These are phyloP conservation scores for Crioceris asparagi DNA, from an alignment of 2,888 invertebrate species.

Conservation along the genomic window DNA sequence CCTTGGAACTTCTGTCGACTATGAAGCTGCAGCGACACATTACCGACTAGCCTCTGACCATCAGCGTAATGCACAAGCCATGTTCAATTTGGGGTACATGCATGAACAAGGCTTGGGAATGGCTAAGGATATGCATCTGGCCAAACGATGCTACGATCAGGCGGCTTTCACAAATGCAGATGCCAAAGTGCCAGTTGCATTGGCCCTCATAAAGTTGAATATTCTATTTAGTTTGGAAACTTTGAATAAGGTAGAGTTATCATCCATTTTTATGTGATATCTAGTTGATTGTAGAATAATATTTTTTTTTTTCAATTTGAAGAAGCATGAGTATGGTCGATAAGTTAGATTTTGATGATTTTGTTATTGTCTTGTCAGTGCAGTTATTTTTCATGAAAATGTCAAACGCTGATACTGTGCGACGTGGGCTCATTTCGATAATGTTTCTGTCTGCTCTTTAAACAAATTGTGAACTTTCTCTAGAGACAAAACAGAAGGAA, in stretches of 20 bases:
- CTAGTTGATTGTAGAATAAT: not conserved
- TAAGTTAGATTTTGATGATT: not conserved
- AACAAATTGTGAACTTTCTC: no score
- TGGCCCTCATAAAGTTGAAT: conserved; percentile 79
- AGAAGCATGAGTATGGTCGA: not conserved
- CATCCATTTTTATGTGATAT: no score
- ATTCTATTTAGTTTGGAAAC: conserved; percentile 63
- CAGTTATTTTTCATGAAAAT: no score
- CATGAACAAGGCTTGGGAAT: conserved; percentile 96
- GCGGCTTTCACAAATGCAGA: conserved; percentile 88
- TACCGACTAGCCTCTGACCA: conserved; percentile 89
- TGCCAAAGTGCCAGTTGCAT: conserved; percentile 85
- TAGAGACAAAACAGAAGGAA: no score
- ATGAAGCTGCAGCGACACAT: conserved; percentile 83
- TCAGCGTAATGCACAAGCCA: conserved; percentile 91
- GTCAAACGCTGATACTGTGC: no score
- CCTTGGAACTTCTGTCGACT: conserved; percentile 81
- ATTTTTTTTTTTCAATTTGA: not conserved
- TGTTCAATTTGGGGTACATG: conserved; percentile 99
- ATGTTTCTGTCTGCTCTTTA: no score
- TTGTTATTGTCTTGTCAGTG: no score
- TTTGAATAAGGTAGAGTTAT: conserved; percentile 53
- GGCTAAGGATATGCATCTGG: conserved; percentile 79
- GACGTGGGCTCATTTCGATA: no score
- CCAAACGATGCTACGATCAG: conserved; percentile 89